phyloP scores from a whole-genome alignment of 2,113 vertebrate genomes.

The Oryzias woworae region DNA sequence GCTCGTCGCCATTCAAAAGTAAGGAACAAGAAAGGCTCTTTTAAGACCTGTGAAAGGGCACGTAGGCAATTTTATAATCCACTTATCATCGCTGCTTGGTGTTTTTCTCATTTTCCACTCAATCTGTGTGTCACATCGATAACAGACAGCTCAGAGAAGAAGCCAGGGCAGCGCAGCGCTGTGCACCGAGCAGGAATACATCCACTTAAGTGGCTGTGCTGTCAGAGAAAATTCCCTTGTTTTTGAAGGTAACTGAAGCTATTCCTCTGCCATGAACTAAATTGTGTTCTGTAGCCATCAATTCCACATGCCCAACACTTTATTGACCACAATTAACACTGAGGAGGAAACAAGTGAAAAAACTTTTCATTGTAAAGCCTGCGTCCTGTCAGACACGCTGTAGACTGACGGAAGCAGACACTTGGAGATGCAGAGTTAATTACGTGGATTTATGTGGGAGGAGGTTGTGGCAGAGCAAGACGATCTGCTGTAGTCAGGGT shows the following conservation, averaged over 20 bases:
- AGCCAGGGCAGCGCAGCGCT: conserved; percentile 30
- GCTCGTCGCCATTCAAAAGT: conserved; percentile 35
- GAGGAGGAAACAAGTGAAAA: conserved; percentile 1
- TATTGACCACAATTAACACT: conserved; percentile 43
- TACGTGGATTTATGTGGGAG: conserved; percentile 64
- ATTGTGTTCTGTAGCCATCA: conserved; percentile 28
- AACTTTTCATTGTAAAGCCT: conserved; percentile 43
- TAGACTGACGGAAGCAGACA: conserved; percentile 35
- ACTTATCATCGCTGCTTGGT: conserved; percentile 41
- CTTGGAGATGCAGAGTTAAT: conserved; percentile 53
- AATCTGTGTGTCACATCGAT: conserved; percentile 50
- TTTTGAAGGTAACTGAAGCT: conserved; percentile 42
- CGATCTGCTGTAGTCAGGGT: conserved; percentile 61
- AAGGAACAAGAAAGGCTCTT: conserved; percentile 24
- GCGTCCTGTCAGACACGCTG: conserved; percentile 45
- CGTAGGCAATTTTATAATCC: conserved; percentile 56
- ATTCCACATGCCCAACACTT: conserved; percentile 29
- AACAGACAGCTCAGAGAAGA: conserved; percentile 14
- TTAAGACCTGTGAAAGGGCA: conserved; percentile 41
- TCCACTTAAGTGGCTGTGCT: conserved; percentile 43
- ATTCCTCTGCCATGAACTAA: conserved; percentile 37
- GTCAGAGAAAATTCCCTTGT: conserved; percentile 32
- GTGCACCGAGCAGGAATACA: conserved; percentile 16
- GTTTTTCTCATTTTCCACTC: conserved; percentile 48
- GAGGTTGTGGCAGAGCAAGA: conserved; percentile 54